Conservation (phyloP, 2,113 vertebrate genomes). For the Daphoenositta chrysoptera region DNA sequence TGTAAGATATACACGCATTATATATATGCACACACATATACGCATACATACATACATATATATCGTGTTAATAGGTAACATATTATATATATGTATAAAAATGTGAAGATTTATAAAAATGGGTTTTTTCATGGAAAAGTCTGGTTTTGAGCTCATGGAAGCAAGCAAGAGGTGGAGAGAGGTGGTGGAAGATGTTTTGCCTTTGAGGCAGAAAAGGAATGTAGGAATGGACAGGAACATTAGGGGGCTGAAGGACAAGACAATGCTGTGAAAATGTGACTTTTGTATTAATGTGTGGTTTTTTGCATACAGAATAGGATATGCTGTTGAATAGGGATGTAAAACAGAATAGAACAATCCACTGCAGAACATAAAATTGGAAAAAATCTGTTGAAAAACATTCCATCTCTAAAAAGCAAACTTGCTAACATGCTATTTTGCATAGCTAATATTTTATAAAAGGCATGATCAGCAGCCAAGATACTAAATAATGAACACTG, state of each 20-base stretch:
- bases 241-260: not conserved
- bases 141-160: not conserved
- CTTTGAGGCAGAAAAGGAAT: not conserved
- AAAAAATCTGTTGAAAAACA: not conserved
- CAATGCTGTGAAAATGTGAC: not conserved
- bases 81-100: not conserved
- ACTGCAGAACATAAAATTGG: not conserved
- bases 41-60: accelerated
- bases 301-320: not conserved
- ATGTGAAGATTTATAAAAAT: not conserved
- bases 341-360: not conserved
- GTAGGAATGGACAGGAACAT: not conserved
- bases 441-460: not conserved
- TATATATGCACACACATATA: too few species aligned
- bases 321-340: not conserved
- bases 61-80: not conserved
- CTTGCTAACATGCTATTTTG: not conserved
- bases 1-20: not conserved
- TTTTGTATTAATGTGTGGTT: not conserved
- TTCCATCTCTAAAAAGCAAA: not conserved
- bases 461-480: not conserved
- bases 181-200: not conserved
- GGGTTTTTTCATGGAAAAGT: not conserved
- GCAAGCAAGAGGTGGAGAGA: not conserved
- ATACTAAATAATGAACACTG: not conserved